phyloP scores from a whole-genome alignment of 2,113 vertebrate genomes.

The Hassar affinis region DNA sequence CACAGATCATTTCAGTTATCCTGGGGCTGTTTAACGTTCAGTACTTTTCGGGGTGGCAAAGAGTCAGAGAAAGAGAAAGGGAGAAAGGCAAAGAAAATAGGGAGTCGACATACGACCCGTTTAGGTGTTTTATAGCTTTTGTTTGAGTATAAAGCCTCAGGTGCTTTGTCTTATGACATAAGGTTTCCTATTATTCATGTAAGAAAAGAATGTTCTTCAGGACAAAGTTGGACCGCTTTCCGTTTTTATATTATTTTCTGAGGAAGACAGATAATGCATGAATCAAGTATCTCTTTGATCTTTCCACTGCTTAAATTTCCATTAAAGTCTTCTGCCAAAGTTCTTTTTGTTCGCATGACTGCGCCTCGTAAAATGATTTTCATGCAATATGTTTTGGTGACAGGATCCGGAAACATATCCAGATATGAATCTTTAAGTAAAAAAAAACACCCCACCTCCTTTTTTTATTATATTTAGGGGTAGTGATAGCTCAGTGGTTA shows the following conservation, averaged over 20 bases:
- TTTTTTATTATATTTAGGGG: slow-evolving; percentile 52
- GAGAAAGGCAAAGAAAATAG: not conserved
- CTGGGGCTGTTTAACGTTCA: slow-evolving; percentile 37
- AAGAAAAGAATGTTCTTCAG: slow-evolving; percentile 34
- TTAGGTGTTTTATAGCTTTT: slow-evolving; percentile 11
- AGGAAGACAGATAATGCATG: slow-evolving; percentile 62
- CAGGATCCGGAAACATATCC: slow-evolving; percentile 65
- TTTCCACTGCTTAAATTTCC: slow-evolving; percentile 54
- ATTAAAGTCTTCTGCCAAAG: slow-evolving; percentile 61
- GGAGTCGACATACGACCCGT: not conserved
- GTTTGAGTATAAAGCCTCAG: slow-evolving; percentile 20
- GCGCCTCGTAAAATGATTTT: slow-evolving; percentile 65
- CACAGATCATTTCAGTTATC: slow-evolving; percentile 28
- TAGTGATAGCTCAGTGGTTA: no score
- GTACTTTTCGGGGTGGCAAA: slow-evolving; percentile 9
- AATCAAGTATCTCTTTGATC: slow-evolving; percentile 67
- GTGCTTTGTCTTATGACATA: slow-evolving; percentile 32
- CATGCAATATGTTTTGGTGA: slow-evolving; percentile 66
- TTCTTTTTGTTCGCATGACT: slow-evolving; percentile 56
- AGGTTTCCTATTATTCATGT: slow-evolving; percentile 27
- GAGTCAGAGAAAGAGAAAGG: not conserved
- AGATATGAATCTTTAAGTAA: slow-evolving; percentile 69
- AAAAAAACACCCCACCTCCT: slow-evolving; percentile 60
- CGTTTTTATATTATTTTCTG: slow-evolving; percentile 47
- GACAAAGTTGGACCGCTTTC: not conserved